Evolutionary conservation across 2,888 invertebrate species (phyloP).

Genomic region (Thymelicus sylvestris): DNA sequence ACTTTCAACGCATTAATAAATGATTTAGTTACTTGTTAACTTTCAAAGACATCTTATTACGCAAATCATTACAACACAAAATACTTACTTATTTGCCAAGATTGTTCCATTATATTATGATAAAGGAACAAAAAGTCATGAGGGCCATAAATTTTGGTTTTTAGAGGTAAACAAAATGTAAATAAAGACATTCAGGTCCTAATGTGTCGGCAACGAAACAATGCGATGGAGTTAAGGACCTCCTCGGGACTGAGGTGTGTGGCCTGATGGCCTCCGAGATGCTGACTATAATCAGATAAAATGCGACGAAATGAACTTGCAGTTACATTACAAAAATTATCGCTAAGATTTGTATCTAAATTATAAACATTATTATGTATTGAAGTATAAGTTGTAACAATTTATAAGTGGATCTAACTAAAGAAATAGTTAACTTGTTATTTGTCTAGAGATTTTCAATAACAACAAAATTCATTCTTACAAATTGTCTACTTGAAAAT

Average conservation of each 20-base stretch:
- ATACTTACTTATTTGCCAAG: not conserved
- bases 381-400: too few species aligned
- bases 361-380: too few species aligned
- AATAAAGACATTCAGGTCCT: slow-evolving; percentile 58
- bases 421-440: too few species aligned
- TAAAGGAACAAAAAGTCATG: slow-evolving; percentile 36
- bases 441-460: too few species aligned
- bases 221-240: slow-evolving; percentile 53
- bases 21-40: too few species aligned
- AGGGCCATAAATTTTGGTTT: slow-evolving; percentile 54
- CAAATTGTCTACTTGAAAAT: too few species aligned
- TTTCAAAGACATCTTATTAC: not conserved
- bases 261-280: slow-evolving; percentile 42
- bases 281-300: slow-evolving; percentile 45
- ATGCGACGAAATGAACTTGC: slow-evolving; percentile 12
- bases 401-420: too few species aligned
- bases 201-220: slow-evolving; percentile 52
- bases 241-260: slow-evolving; percentile 53
- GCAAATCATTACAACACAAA: not conserved
- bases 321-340: too few species aligned
- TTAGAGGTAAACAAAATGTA: slow-evolving; percentile 54
- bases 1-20: too few species aligned
- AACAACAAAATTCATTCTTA: too few species aligned
- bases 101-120: not conserved
- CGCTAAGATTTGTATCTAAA: too few species aligned